Conservation (phyloP, 1,140 invertebrate species). For the Ericerus pela region DNA sequence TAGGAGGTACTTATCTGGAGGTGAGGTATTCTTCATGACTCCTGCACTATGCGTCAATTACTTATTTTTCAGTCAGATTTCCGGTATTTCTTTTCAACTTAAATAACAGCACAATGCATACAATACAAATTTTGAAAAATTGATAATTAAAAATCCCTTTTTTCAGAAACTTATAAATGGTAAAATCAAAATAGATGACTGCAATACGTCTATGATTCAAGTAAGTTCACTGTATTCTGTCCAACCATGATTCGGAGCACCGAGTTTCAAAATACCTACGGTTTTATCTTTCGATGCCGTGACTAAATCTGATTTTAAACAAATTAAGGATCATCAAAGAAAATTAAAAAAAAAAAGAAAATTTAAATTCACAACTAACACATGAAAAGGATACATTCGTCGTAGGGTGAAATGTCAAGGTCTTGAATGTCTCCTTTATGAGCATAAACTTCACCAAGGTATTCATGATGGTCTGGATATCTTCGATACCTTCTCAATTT, state of each 20-base stretch:
- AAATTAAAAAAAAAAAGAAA: conserved; percentile 13
- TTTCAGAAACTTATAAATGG: too few relatives aligned
- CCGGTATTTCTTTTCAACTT: too few relatives aligned
- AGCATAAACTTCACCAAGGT: conserved; percentile 35
- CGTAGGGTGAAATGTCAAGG: conserved; percentile 38
- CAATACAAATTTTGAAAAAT: too few relatives aligned
- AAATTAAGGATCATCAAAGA: conserved; percentile 20
- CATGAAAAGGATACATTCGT: conserved; percentile 38
- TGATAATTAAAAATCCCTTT: too few relatives aligned
- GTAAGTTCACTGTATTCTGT: conserved; percentile 38
- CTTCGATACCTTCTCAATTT: conserved; percentile 34
- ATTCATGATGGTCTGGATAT: conserved; percentile 36
- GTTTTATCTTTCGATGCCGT: conserved; percentile 38
- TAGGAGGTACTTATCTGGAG: too few relatives aligned
- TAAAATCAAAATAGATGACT: too few relatives aligned
- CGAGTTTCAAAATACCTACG: conserved; percentile 36
- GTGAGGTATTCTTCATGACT: too few relatives aligned
- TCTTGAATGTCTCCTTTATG: conserved; percentile 39
- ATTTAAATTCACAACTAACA: neutral
- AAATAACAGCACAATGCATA: too few relatives aligned
- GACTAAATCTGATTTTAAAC: conserved; percentile 31
- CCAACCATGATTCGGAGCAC: conserved; percentile 37
- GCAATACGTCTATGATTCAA: too few relatives aligned
- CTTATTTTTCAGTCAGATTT: too few relatives aligned
- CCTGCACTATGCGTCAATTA: too few relatives aligned